A percentile compares a stretch with the other conserved stretches of the same genome.
Evolutionary conservation across 2,888 invertebrate species (phyloP).

Genomic region (Hyppa rectilinea): DNA sequence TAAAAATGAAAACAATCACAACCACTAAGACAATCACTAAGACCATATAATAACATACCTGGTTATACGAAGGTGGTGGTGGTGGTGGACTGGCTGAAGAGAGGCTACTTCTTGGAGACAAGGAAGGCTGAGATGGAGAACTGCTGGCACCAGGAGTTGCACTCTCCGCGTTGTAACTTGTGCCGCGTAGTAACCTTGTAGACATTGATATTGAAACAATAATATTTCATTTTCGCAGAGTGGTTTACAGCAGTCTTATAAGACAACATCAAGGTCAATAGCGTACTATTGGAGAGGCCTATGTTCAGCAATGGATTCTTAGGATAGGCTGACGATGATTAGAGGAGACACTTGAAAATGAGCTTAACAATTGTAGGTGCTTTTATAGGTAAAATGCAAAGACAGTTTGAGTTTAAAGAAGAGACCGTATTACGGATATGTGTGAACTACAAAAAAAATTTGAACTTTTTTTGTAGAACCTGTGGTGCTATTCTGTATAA

Average conservation of each 20-base stretch:
- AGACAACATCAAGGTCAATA: neutral
- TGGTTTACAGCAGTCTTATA: neutral
- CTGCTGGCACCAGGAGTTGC: conserved; percentile 93
- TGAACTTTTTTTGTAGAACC: too few relatives aligned
- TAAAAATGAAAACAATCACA: neutral
- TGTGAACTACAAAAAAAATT: too few relatives aligned
- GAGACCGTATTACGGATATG: neutral
- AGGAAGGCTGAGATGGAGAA: conserved; percentile 94
- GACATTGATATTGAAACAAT: neutral
- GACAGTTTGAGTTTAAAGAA: neutral
- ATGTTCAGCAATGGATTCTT: neutral
- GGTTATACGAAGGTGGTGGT: conserved; percentile 88
- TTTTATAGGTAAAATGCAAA: neutral
- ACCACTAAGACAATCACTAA: neutral
- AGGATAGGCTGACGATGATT: neutral
- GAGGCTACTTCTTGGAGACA: conserved; percentile 96
- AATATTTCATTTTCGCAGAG: neutral
- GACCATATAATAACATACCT: conserved; percentile 75
- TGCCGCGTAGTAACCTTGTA: conserved; percentile 90
- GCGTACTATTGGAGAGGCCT: neutral
- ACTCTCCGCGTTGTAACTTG: conserved; percentile 85
- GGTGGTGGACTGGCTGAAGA: conserved; percentile 97
- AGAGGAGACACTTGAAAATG: neutral
- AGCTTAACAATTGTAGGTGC: neutral
- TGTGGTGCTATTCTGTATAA: too few relatives aligned